Conservation (phyloP, 2,113 vertebrate species). For the Tricholaema leucomelas region DNA sequence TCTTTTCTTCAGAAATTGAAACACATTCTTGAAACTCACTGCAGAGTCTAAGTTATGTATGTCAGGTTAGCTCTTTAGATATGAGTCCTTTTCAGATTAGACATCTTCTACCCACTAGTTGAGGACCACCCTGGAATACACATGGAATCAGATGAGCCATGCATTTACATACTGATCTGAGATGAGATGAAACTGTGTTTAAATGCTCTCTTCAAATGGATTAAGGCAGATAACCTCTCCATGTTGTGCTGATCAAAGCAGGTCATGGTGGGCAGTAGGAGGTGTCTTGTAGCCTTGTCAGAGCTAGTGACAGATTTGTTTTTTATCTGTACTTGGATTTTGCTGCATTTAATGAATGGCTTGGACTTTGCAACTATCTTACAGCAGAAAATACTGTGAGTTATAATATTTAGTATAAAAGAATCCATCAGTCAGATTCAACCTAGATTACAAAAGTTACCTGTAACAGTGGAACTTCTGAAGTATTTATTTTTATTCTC, state of each 20-base stretch:
- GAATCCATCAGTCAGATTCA: not conserved
- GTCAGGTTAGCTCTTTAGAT: not conserved
- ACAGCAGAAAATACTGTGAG: not conserved
- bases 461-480: conserved; percentile 21
- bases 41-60: not conserved
- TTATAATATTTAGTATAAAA: not conserved
- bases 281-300: not conserved
- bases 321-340: not conserved
- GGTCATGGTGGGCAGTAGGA: not conserved
- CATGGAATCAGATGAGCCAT: not conserved
- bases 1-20: not conserved
- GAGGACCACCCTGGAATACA: not conserved
- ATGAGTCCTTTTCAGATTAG: not conserved
- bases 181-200: not conserved
- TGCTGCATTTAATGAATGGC: not conserved
- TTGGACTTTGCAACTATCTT: not conserved
- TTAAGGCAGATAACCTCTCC: not conserved
- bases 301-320: not conserved
- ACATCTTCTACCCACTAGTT: not conserved
- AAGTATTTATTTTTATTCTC: conserved; percentile 69
- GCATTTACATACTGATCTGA: not conserved
- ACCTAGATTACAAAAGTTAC: not conserved
- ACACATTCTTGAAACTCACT: not conserved
- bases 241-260: not conserved
- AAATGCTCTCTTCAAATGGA: not conserved